Conservation (phyloP, 35 echinoderm and acorn worm genomes). For the Antedon bifida region DNA sequence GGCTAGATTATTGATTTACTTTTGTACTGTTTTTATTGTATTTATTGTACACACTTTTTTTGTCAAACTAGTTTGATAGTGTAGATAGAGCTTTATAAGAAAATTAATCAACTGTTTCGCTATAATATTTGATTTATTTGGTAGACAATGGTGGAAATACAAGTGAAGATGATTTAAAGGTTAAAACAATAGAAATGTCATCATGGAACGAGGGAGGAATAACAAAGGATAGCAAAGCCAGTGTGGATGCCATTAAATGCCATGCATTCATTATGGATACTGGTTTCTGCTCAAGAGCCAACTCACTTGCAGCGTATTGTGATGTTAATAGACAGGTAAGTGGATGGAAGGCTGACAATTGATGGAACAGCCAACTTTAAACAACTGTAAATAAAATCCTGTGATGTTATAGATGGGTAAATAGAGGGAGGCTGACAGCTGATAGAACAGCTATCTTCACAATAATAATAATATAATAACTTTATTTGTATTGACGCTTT, state of each 20-base stretch:
- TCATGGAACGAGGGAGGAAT: slow-evolving; percentile 56
- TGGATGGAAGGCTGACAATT: neutral
- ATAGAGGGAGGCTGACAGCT: too few species aligned
- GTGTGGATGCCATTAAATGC: slow-evolving; percentile 50
- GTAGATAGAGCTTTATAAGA: too few species aligned
- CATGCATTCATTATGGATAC: slow-evolving; percentile 44
- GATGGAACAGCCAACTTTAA: neutral
- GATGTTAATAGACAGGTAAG: slow-evolving; percentile 90
- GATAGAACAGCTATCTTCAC: too few species aligned
- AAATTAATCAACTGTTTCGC: too few species aligned
- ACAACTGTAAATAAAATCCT: neutral
- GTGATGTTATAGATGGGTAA: too few species aligned
- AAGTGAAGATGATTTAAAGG: slow-evolving; percentile 31
- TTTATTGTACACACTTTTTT: too few species aligned
- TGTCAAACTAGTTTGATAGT: too few species aligned
- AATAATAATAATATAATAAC: too few species aligned
- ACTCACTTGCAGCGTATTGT: slow-evolving; percentile 80
- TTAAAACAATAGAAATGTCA: slow-evolving; percentile 44
- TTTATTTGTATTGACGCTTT: too few species aligned
- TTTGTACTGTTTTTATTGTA: too few species aligned
- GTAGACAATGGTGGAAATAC: slow-evolving; percentile 45
- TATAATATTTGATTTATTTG: neutral
- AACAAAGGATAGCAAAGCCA: slow-evolving; percentile 24
- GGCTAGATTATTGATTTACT: too few species aligned
- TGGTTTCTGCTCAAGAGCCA: slow-evolving; percentile 77